Evolutionary conservation across 23 tunicate species (phyloP).

Genomic region (Styela plicata): DNA sequence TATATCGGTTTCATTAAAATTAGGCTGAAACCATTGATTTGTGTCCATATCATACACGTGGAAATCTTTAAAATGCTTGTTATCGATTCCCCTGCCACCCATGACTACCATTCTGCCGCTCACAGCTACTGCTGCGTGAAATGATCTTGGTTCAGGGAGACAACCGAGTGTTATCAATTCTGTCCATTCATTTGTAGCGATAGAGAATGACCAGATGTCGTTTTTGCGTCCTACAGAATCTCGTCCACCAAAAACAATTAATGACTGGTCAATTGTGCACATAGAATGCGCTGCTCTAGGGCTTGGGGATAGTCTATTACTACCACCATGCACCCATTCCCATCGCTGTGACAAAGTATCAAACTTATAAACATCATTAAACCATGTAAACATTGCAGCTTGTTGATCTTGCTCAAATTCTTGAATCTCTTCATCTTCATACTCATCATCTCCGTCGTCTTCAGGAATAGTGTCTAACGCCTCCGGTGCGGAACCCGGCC

Average conservation of each 20-base stretch:
- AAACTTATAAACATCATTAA: constrained; percentile 43
- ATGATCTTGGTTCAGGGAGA: constrained; percentile 64
- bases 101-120: constrained; percentile 40
- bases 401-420: constrained; percentile 51
- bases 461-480: constrained; percentile 21
- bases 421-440: constrained; percentile 68
- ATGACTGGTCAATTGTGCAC: constrained; percentile 16
- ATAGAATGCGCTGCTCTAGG: constrained; percentile 75
- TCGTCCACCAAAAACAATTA: constrained; percentile 72
- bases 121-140: constrained; percentile 49
- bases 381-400: constrained; percentile 79
- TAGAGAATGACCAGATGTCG: constrained; percentile 60
- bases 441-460: constrained; percentile 69
- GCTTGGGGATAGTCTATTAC: constrained; percentile 33
- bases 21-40: constrained; percentile 73
- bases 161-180: constrained; percentile 37
- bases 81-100: constrained; percentile 62
- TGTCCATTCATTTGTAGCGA: constrained; percentile 32
- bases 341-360: constrained; percentile 42
- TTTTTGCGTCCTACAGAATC: constrained; percentile 52
- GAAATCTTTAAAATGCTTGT: constrained; percentile 69
- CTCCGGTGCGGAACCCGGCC: constrained; percentile 43
- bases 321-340: constrained; percentile 14
- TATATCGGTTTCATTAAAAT: background rate
- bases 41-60: constrained; percentile 48